A percentile compares a stretch with the other conserved stretches of the same genome.
phyloP scores from a whole-genome alignment of 2,113 vertebrate genomes.

The Prochilodus magdalenae region DNA sequence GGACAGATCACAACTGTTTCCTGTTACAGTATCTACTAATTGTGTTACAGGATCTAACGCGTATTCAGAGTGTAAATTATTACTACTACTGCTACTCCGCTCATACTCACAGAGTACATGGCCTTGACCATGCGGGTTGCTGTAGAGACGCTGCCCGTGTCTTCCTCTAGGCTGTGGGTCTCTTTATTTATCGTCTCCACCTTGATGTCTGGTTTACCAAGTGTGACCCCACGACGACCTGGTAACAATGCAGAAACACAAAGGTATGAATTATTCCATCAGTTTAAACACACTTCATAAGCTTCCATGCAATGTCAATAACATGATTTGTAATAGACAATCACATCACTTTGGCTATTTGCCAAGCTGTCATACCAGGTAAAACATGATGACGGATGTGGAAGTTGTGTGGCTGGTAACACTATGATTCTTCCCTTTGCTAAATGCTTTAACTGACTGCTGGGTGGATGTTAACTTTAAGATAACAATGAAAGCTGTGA shows the following conservation, averaged over 20 bases:
- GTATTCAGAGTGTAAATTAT: no score
- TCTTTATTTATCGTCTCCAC: slow-evolving; percentile 98
- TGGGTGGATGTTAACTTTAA: not conserved
- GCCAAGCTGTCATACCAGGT: no score
- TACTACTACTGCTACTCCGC: no score
- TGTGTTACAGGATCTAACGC: no score
- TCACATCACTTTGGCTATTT: not conserved
- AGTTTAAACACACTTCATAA: not conserved
- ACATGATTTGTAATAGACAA: not conserved
- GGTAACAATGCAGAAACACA: slow-evolving; percentile 51
- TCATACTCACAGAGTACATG: slow-evolving; percentile 91
- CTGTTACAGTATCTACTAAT: no score
- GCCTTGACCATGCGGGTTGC: slow-evolving; percentile 96
- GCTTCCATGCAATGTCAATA: not conserved
- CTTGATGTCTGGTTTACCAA: slow-evolving; percentile 96
- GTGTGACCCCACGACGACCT: slow-evolving; percentile 94
- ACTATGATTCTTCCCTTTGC: not conserved
- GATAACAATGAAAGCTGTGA: not conserved
- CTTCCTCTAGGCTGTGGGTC: slow-evolving; percentile 92
- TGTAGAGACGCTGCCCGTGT: slow-evolving; percentile 90
- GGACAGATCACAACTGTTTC: no score
- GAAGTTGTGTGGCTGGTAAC: not conserved
- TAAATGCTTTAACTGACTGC: not conserved
- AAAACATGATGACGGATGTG: not conserved
- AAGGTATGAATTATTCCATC: not conserved